Conservation (phyloP, 2,888 invertebrate species). For the Andrena bicolor region DNA sequence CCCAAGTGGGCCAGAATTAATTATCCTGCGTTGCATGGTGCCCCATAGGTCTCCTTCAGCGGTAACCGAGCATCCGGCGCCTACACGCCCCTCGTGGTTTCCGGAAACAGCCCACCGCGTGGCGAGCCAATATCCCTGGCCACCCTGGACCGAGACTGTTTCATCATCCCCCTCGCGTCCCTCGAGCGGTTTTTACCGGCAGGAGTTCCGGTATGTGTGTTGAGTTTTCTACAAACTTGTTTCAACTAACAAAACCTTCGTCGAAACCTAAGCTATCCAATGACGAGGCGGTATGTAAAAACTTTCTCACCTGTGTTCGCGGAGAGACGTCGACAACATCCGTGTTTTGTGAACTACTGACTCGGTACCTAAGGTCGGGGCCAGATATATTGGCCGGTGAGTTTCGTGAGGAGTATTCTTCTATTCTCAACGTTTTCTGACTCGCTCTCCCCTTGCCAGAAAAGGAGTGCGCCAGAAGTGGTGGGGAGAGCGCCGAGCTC, state of each 20-base stretch:
- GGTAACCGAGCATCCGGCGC: conserved; percentile 80
- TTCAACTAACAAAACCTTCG: neutral
- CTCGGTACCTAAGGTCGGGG: too few relatives aligned
- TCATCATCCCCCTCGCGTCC: conserved; percentile 96
- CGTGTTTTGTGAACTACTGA: too few relatives aligned
- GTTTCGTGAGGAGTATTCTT: too few relatives aligned
- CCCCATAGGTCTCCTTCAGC: conserved; percentile 83
- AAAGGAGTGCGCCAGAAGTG: too few relatives aligned
- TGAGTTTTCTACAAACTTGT: neutral
- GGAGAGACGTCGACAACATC: too few relatives aligned
- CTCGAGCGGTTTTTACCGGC: conserved; percentile 95
- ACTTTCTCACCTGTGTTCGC: too few relatives aligned
- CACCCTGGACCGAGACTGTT: conserved; percentile 95
- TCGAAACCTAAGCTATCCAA: neutral
- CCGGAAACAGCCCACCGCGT: conserved; percentile 84
- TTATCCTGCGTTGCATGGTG: conserved; percentile 37
- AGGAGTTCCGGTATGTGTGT: conserved; percentile 91
- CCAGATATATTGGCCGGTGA: too few relatives aligned
- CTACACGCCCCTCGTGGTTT: conserved; percentile 82
- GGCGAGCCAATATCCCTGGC: conserved; percentile 92
- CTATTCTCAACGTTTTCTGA: too few relatives aligned
- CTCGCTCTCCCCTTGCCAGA: too few relatives aligned
- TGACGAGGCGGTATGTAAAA: too few relatives aligned
- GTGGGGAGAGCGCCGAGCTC: too few relatives aligned
- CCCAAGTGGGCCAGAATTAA: conserved; percentile 24